Percentiles rank a stretch among this genome's conserved stretches.
phyloP scores from a whole-genome alignment of 2,797 vertebrate species.

The Sebastes trivittatus region DNA sequence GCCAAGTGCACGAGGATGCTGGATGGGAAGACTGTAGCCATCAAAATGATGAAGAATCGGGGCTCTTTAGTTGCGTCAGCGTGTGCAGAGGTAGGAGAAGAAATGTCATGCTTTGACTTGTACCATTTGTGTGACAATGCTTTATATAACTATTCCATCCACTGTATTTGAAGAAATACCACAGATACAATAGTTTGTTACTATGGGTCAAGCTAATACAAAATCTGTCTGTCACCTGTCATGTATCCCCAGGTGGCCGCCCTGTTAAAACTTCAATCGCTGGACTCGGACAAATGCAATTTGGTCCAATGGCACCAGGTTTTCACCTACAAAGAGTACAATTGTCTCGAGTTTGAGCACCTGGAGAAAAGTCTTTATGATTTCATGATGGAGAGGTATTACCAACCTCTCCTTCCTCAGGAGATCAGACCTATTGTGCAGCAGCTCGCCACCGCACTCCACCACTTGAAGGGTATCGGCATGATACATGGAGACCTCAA shows the following conservation, averaged over 20 bases:
- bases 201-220: not conserved
- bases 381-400: not conserved
- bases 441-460: slow-evolving; percentile 12
- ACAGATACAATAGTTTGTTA: not conserved
- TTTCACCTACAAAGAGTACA: not conserved
- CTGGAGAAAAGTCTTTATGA: slow-evolving; percentile 21
- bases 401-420: not conserved
- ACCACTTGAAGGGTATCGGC: not conserved
- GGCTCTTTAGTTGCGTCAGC: not conserved
- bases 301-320: not conserved
- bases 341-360: slow-evolving; percentile 27
- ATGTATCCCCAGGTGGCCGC: not conserved
- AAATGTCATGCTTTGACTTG: not conserved
- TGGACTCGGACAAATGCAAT: slow-evolving; percentile 4
- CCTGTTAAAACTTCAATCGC: not conserved
- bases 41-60: slow-evolving; percentile 2
- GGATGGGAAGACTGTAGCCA: not conserved
- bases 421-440: slow-evolving; percentile 14
- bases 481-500: slow-evolving; percentile 28
- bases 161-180: not conserved
- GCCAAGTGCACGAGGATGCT: not conserved
- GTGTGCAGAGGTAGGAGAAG: not conserved
- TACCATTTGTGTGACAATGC: not conserved
- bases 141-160: not conserved
- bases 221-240: not conserved